Percentiles rank a stretch among this genome's conserved stretches.
Conservation (phyloP, 2,888 invertebrate genomes). For the Pyralis farinalis region DNA sequence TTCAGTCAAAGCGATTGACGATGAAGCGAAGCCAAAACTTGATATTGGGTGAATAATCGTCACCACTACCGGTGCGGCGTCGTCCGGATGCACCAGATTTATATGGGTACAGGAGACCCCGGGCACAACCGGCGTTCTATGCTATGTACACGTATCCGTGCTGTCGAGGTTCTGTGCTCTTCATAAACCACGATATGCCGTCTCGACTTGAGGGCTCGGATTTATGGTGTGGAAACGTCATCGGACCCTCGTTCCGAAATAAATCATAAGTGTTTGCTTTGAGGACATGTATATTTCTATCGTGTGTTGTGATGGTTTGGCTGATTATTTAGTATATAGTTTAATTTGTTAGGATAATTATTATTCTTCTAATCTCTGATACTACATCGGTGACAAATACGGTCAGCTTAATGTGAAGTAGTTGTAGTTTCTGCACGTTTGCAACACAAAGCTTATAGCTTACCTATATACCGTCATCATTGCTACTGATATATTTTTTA, state of each 20-base stretch:
- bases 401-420: too few relatives aligned
- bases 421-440: too few relatives aligned
- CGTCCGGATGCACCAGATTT: constrained; percentile 68
- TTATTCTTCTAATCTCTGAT: too few relatives aligned
- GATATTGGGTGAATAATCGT: constrained; percentile 81
- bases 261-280: constrained; percentile 73
- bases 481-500: too few relatives aligned
- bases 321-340: too few relatives aligned
- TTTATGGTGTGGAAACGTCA: constrained; percentile 80
- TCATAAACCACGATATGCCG: constrained; percentile 74
- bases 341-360: too few relatives aligned
- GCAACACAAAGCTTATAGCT: too few relatives aligned
- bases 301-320: constrained; percentile 18
- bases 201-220: constrained; percentile 70
- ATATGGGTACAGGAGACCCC: constrained; percentile 18
- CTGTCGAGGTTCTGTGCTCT: constrained; percentile 65
- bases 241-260: constrained; percentile 64
- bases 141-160: constrained; percentile 38
- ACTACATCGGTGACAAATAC: too few relatives aligned
- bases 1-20: too few relatives aligned
- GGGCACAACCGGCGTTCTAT: constrained; percentile 18
- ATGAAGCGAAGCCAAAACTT: constrained; percentile 75
- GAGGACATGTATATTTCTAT: constrained; percentile 60
- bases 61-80: constrained; percentile 76
- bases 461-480: too few relatives aligned